Base-by-base conservation (phyloP, 2,113 vertebrate species). In the Nothocercus nigrocapillus region DNA sequence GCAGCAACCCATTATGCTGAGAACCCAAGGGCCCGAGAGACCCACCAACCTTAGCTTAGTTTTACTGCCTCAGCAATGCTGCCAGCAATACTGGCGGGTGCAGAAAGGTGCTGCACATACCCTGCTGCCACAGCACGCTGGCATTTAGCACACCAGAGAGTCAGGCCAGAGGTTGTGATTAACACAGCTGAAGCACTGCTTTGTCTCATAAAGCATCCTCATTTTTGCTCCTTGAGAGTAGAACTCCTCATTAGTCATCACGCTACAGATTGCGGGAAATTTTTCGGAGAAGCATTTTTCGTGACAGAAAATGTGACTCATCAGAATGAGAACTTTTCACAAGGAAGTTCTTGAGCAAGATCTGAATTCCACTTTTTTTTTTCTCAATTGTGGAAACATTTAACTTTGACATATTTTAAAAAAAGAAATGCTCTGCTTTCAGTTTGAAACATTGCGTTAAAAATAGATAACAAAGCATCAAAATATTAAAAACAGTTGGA, bases 391-490 rank as follows among this genome's bases (percentile, higher is more conserved):
- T 58, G 32, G 42, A 36, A 90, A 47, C 22, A 74, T 15, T 28
- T 11, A 32, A 34, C 17, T 64, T 88, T 64, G 14, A 72, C 54
- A 40, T 63, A 40, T 28, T 78, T 90, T 38, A 32, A 64, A 91
- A 82, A 91, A 79, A 61, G 2, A 9, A n/a, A 34, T 64, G 63
- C 59, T 88, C 62, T 34, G 14, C 38, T 97, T 92, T 28, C 25
- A 68, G 53, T 78, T 86, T 67, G 64, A 90, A 90, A 77, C 6
- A 21, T 58, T 74, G 80, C 34, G 11, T 53, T 85, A 74, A 85
- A 94, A 95, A 19, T 16, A 85, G n/a, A 63, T 78, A 80, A 80
- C 36, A 83, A 91, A 93, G 77, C 19, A 83, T 40, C 62, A 85
- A 91, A 93, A 80, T 13, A 83, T 40, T 62, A 59, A 74, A 94